Conservation (phyloP, 2,113 vertebrate species). For the Rattus norvegicus region DNA sequence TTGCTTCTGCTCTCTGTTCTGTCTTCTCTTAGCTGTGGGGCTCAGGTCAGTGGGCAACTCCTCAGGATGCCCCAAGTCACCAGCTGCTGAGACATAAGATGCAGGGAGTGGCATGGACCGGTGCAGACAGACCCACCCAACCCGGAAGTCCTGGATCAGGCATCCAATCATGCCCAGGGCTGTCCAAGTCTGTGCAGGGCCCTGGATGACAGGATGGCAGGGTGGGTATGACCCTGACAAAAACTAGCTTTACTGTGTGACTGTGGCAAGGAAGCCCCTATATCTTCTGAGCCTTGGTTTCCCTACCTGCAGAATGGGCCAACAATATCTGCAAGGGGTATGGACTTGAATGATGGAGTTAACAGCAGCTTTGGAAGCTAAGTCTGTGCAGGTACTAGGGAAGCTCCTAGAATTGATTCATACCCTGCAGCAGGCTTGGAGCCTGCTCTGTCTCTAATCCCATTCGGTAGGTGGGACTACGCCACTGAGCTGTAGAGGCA, state of each 20-base stretch:
- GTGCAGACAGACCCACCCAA: accelerated
- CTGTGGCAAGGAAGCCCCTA: not conserved
- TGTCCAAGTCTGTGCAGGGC: not conserved
- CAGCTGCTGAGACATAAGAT: not conserved
- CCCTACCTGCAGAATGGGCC: not conserved
- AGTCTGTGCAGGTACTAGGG: not conserved
- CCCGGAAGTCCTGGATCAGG: not conserved
- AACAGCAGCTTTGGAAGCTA: not conserved
- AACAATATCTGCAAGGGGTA: not conserved
- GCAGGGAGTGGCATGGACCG: not conserved
- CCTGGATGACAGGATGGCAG: no score
- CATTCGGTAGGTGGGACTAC: not conserved
- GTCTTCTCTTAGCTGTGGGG: not conserved
- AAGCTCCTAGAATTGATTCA: not conserved
- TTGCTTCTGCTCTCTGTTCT: not conserved
- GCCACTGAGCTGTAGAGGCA: not conserved
- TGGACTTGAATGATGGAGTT: not conserved
- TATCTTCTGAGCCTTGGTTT: not conserved
- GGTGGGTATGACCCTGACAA: not conserved
- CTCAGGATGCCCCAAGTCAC: not conserved
- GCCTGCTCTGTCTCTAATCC: not conserved
- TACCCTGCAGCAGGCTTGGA: not conserved
- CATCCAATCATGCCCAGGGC: not conserved
- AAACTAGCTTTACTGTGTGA: not conserved
- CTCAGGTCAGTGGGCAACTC: not conserved